These are phyloP conservation scores for Microcebus tavaratra DNA, from an alignment of 2,113 vertebrate species.

Conservation along the genomic window DNA sequence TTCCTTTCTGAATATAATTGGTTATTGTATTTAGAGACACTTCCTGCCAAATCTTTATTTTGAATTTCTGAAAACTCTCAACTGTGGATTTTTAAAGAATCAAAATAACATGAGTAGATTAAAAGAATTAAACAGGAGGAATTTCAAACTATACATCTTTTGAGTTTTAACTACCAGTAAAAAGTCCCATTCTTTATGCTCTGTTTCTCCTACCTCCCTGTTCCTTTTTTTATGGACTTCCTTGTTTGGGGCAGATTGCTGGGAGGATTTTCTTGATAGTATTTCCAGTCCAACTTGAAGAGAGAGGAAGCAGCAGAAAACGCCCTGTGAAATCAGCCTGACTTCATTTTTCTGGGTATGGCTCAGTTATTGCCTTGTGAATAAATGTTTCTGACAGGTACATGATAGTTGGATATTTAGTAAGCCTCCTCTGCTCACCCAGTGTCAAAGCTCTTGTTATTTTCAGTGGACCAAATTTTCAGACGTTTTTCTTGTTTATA, in stretches of 20 bases:
- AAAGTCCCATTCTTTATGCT: slow-evolving; percentile 23
- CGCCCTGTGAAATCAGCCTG: neutral
- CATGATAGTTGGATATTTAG: slow-evolving; percentile 1
- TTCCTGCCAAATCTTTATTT: slow-evolving; percentile 77
- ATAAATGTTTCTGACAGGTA: neutral
- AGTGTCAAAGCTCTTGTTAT: slow-evolving; percentile 22
- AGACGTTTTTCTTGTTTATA: neutral
- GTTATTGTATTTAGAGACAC: slow-evolving; percentile 77
- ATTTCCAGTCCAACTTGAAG: slow-evolving; percentile 44
- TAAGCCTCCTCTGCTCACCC: slow-evolving; percentile 18
- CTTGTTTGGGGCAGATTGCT: slow-evolving; percentile 30
- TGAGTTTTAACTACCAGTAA: slow-evolving; percentile 9
- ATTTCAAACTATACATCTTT: neutral
- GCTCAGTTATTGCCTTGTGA: slow-evolving; percentile 13
- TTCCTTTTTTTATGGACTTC: slow-evolving; percentile 25
- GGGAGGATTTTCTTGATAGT: slow-evolving; percentile 40
- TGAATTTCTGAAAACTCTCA: slow-evolving; percentile 42
- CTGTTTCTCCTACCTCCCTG: neutral
- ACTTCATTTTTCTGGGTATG: neutral
- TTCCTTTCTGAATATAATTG: slow-evolving; percentile 78
- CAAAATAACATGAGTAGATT: neutral
- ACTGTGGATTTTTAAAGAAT: slow-evolving; percentile 51
- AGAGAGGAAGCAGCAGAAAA: slow-evolving; percentile 23
- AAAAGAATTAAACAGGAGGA: neutral
- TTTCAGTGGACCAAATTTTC: slow-evolving; percentile 1